Base-by-base conservation (phyloP, 2,888 invertebrate species). In the Plebejus anna region DNA sequence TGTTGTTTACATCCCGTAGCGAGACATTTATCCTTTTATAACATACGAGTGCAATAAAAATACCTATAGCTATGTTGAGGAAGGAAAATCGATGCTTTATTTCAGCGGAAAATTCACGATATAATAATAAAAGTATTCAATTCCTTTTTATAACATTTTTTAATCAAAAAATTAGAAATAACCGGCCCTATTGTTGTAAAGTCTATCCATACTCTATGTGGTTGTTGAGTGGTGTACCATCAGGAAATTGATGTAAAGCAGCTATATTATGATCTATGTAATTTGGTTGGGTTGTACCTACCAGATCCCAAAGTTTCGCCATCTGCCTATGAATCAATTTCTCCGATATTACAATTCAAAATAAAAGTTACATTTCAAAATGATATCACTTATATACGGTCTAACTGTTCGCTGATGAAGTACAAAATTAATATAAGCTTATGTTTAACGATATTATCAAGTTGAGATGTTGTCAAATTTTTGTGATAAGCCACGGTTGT, bases 361-460 rank as follows among this genome's bases (percentile, higher is more conserved):
- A 59, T 59, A 7, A 22, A 59, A 32, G 32, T 70, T 38, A 72
- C 11, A 42, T 42, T 42, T 6, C 4, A 6, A 6, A 42, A 42
- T 42, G 7, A 51, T 13, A 16, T 13, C 13, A 55, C 32, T 13
- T 4, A 36, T 32, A 32, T 16, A 32, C 32, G 16, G 51, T 6
- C 55, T 51, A 16, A 73, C 32, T 16, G 32, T 51, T 55, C 11
- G 42, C 75, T 47, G 66, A 51, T 66, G 66, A 75, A 75, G 75
- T 75, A 70, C 75, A 75, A 75, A 75, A 51, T 70, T 22, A 75
- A 47, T 47, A 42, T 70, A 51, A 28, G 28, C 28, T 51, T 28
- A 71, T 22, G 42, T 71, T 42, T 42, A 42, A 71, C 42, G 11
- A 22, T 22, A 22, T 71, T 22, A 22, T 71, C 7, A 42, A 71